phyloP scores from a whole-genome alignment of 2,113 vertebrate species.

The Casuarius casuarius region DNA sequence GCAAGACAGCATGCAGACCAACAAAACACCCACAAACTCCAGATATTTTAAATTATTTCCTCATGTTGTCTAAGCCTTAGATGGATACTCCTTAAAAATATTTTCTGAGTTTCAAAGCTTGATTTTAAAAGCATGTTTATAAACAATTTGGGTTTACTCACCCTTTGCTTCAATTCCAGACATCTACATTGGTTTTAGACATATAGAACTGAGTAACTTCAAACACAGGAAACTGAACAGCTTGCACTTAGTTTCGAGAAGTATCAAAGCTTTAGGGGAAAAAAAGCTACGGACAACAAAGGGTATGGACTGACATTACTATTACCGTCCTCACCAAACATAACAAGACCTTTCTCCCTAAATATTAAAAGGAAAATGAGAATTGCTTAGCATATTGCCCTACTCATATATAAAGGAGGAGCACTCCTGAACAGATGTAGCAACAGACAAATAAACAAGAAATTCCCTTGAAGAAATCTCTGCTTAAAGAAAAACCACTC shows the following conservation, averaged over 20 bases:
- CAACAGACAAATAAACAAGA: neutral
- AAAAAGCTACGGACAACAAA: neutral
- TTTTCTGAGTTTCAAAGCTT: neutral
- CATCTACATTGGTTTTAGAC: neutral
- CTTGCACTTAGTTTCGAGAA: no score
- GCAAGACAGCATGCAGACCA: neutral
- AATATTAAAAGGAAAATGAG: neutral
- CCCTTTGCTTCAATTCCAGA: neutral
- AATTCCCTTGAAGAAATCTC: neutral
- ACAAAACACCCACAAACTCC: neutral
- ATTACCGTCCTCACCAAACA: neutral
- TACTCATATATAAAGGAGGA: neutral
- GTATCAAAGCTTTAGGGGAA: neutral
- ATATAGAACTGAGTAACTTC: neutral
- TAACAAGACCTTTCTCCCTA: neutral
- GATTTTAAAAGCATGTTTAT: neutral
- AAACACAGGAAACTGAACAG: neutral
- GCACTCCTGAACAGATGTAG: neutral
- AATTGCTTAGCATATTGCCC: neutral
- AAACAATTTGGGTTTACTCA: neutral
- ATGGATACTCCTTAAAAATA: neutral
- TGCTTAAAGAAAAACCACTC: neutral
- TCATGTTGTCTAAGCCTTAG: neutral
- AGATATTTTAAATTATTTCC: neutral
- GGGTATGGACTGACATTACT: neutral